Conservation (phyloP, 1,140 invertebrate species). For the Wasmannia auropunctata region DNA sequence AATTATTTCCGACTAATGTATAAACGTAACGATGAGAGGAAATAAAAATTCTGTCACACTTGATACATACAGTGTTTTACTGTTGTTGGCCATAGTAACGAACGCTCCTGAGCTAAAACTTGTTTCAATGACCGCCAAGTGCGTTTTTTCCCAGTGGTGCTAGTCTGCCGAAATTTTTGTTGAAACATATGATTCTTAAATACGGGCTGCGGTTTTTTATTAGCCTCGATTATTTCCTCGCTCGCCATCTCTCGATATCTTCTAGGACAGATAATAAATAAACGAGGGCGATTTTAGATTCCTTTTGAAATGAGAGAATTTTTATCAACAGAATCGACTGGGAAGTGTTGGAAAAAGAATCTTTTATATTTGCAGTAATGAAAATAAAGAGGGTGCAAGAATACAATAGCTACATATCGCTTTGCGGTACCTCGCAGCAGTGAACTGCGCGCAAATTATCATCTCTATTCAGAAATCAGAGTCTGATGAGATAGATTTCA, state of each 20-base stretch:
- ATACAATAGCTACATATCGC: no score
- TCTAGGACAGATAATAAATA: slow-evolving; percentile 9
- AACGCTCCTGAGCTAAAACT: slow-evolving; percentile 90
- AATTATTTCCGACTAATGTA: slow-evolving; percentile 41
- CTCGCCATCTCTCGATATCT: slow-evolving; percentile 77
- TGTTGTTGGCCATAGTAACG: slow-evolving; percentile 89
- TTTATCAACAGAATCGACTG: neutral
- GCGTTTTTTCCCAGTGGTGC: slow-evolving; percentile 88
- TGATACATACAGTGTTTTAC: slow-evolving; percentile 88
- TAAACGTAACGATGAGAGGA: neutral
- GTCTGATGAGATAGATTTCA: no score
- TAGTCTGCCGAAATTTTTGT: slow-evolving; percentile 83
- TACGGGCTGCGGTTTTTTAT: slow-evolving; percentile 77
- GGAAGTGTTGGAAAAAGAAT: neutral
- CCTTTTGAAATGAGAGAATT: neutral
- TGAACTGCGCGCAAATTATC: no score
- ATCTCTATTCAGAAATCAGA: no score
- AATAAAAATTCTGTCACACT: slow-evolving; percentile 2
- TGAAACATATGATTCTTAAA: slow-evolving; percentile 83
- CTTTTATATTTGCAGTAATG: neutral
- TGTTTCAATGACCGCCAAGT: slow-evolving; percentile 92
- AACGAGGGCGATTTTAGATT: neutral
- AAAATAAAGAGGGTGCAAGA: neutral
- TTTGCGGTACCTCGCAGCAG: no score
- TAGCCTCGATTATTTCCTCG: slow-evolving; percentile 78